Evolutionary conservation across 2,113 vertebrate genomes (phyloP).

Genomic region (Peromyscus polionotus): DNA sequence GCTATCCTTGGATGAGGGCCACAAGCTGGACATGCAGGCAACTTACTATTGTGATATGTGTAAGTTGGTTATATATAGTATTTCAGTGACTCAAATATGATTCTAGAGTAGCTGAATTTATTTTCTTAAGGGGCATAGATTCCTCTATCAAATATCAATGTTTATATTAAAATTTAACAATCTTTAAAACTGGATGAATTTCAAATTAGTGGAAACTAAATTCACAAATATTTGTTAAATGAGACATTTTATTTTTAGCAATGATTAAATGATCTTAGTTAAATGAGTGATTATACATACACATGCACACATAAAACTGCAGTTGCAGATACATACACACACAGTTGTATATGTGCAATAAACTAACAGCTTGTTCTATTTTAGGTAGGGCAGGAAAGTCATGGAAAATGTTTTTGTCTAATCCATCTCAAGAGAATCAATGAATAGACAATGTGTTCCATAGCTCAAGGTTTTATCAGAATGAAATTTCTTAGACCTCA

Average conservation of each 20-base stretch:
- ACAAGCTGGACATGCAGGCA: background rate
- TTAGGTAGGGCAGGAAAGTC: background rate
- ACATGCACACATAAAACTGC: background rate
- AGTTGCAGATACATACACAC: background rate
- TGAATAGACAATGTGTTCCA: background rate
- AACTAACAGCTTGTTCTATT: conserved; percentile 27
- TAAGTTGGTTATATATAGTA: conserved; percentile 26
- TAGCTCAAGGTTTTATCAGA: conserved; percentile 26
- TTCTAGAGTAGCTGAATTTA: conserved; percentile 36
- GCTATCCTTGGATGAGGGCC: background rate
- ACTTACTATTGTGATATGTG: background rate
- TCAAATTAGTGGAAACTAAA: conserved; percentile 42
- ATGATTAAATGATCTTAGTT: conserved; percentile 28
- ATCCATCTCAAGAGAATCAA: conserved; percentile 15
- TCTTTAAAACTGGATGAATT: conserved; percentile 52
- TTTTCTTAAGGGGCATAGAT: conserved; percentile 52
- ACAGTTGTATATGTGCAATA: background rate
- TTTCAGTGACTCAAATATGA: conserved; percentile 31
- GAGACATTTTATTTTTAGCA: conserved; percentile 22
- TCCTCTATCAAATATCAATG: conserved; percentile 14
- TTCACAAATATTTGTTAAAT: conserved; percentile 20
- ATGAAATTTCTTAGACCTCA: conserved; percentile 26
- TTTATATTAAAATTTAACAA: conserved; percentile 47
- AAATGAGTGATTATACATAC: background rate
- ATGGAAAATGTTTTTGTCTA: conserved; percentile 33